phyloP scores from a whole-genome alignment of 23 tunicate genomes.

The Trididemnum nubilum region DNA sequence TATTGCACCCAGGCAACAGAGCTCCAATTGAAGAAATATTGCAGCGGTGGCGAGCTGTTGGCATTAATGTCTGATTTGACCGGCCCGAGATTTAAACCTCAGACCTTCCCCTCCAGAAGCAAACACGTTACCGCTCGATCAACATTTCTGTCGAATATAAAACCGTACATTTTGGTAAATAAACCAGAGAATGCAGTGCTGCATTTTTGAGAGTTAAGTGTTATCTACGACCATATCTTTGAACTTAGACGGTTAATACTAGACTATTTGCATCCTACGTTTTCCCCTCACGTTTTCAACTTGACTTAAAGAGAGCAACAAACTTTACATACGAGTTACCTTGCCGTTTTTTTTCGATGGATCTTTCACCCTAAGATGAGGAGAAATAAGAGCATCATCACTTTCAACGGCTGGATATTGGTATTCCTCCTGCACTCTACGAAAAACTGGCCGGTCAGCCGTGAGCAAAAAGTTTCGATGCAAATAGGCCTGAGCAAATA shows the following conservation, averaged over 20 bases:
- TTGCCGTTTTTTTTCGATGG: constrained; percentile 43
- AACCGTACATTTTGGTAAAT: too few relatives aligned
- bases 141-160: too few relatives aligned
- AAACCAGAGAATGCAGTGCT: too few relatives aligned
- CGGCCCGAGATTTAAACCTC: neutral
- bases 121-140: too few relatives aligned
- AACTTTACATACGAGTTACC: constrained; percentile 7
- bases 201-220: too few relatives aligned
- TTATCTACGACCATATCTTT: too few relatives aligned
- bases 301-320: neutral
- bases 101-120: neutral
- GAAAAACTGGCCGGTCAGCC: neutral
- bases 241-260: too few relatives aligned
- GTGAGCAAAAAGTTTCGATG: constrained; percentile 21
- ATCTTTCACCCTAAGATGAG: constrained; percentile 27
- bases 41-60: neutral
- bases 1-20: neutral
- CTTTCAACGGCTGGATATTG: neutral
- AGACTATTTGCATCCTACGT: too few relatives aligned
- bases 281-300: neutral
- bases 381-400: neutral
- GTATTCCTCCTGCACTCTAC: neutral
- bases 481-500: constrained; percentile 37
- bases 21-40: constrained; percentile 1
- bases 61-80: neutral